Evolutionary conservation across 2,113 vertebrate genomes (phyloP).

Genomic region (Stictonetta naevosa): DNA sequence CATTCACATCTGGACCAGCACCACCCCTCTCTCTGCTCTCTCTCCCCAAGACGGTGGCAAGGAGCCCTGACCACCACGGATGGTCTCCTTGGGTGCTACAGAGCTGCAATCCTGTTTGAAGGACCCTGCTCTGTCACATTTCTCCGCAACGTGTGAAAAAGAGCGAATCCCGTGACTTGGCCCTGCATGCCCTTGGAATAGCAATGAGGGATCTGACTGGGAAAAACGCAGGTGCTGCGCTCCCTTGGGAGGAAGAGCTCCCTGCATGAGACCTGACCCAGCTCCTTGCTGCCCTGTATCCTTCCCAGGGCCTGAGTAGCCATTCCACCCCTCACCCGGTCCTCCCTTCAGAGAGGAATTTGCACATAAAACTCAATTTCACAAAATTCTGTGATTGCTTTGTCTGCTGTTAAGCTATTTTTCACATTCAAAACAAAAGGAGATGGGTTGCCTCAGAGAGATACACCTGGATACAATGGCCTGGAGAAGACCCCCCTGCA

Average conservation of each 20-base stretch:
- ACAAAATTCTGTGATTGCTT: neutral
- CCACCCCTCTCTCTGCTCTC: neutral
- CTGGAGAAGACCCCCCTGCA: neutral
- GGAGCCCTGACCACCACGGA: too few species aligned
- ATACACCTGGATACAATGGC: neutral
- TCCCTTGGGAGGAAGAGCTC: neutral
- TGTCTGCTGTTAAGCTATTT: neutral
- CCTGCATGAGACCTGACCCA: accelerated
- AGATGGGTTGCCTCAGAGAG: neutral
- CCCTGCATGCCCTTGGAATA: neutral
- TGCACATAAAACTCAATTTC: neutral
- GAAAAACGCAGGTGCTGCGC: neutral
- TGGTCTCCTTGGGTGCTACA: too few species aligned
- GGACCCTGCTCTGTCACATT: too few species aligned
- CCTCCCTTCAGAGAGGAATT: neutral
- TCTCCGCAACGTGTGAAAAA: neutral
- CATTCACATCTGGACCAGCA: neutral
- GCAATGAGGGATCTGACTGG: neutral
- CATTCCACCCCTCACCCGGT: neutral
- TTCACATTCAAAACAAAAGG: neutral
- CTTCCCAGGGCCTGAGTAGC: neutral
- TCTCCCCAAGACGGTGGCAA: neutral
- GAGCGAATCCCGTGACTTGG: neutral
- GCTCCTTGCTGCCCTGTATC: neutral
- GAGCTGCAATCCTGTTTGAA: too few species aligned